Base-by-base conservation (phyloP, 2,113 vertebrate species). In the Rhinoptilus africanus region DNA sequence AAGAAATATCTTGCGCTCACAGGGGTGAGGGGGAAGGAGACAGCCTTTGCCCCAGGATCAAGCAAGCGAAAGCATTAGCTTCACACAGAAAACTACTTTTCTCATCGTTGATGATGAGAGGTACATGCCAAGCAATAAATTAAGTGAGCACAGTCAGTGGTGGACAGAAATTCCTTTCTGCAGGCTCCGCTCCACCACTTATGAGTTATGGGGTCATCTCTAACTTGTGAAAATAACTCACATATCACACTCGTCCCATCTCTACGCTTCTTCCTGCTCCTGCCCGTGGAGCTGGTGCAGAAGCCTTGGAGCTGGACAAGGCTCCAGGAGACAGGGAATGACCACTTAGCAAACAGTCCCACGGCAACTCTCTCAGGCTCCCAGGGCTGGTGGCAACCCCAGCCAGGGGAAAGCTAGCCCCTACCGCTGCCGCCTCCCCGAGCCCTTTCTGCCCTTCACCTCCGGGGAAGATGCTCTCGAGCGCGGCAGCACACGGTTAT, bases 181-280 rank as follows among this genome's bases (percentile, higher is more conserved):
- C 56, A 96, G 94, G 87, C 89, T 97, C 74, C 5, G 16, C 94
- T 96, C 85, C 89, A 95, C 92, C 93, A 95, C 28, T 59, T 93
- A 23, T 94, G 89, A 97, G 57, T 97, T 95, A 97, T 86, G 71
- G 88, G 67, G 76, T 92, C 93, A 91, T 97, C 92, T 95, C 60
- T 59, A 78, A 94, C 94, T 97, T 96, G 92, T 93, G 91, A 96
- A 97, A 97, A 97, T 98, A 96, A 93, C 91, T 95, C 96, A 92
- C 94, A 97, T 97, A 96, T 97, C 92, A 96, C 80, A 51, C 80
- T 79, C 57, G 67, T 15, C 34, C 48, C 27, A 32, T 75, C 60
- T 51, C 60, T 66, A 3, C 0, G 0, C 41, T 76, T 63, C 87
- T 83, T 82, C 59, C 56, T 85, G 20, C 27, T 85, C 19, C 59